Conservation (phyloP, 1,140 invertebrate species). For the Teleogryllus occipitalis region DNA sequence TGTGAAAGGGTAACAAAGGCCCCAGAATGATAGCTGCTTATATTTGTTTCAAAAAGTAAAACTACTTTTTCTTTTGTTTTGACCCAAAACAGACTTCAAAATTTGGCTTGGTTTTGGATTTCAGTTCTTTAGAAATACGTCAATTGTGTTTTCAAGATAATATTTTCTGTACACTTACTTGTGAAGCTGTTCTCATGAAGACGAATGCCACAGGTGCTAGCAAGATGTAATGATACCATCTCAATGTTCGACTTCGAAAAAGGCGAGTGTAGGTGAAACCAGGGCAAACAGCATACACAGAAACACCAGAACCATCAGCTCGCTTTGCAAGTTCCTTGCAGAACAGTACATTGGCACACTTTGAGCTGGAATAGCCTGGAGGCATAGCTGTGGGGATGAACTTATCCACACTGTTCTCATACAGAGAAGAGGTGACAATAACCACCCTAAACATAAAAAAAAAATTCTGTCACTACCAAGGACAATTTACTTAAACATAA, state of each 20-base stretch:
- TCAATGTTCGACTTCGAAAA: constrained; percentile 56
- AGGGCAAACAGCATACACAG: constrained; percentile 69
- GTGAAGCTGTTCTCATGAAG: constrained; percentile 60
- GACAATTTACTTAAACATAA: too few relatives aligned
- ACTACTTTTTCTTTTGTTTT: too few relatives aligned
- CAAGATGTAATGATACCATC: constrained; percentile 61
- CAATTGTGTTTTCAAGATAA: too few relatives aligned
- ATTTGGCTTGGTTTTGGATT: too few relatives aligned
- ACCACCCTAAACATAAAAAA: constrained; percentile 38
- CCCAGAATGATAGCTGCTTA: too few relatives aligned
- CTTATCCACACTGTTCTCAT: constrained; percentile 58
- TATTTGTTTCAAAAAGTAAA: too few relatives aligned
- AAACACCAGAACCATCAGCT: constrained; percentile 48
- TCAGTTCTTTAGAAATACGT: too few relatives aligned
- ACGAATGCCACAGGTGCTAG: constrained; percentile 58
- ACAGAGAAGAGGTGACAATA: constrained; percentile 45
- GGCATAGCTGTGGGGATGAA: constrained; percentile 46
- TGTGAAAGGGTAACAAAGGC: too few relatives aligned
- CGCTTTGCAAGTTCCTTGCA: constrained; percentile 50
- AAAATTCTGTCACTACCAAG: too few relatives aligned
- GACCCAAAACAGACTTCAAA: too few relatives aligned
- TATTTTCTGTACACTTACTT: constrained; percentile 42
- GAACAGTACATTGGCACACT: constrained; percentile 68
- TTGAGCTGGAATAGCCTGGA: constrained; percentile 69
- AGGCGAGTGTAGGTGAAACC: constrained; percentile 75